Evolutionary conservation across 1,140 invertebrate genomes (phyloP).

Genomic region (Neodiprion pinetum): DNA sequence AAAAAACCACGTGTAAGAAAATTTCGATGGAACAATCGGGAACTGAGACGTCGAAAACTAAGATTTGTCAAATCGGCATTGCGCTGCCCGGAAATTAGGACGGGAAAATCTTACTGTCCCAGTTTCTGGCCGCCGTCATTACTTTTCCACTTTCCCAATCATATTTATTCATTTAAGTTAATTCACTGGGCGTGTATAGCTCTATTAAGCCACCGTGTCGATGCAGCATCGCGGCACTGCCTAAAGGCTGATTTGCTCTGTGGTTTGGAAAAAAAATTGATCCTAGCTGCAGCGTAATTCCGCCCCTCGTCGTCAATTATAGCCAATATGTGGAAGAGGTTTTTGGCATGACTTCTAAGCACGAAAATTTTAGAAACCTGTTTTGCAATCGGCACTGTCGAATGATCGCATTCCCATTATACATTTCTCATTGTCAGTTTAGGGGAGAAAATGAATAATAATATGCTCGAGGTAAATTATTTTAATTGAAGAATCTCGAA

Average conservation of each 20-base stretch:
- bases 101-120: not conserved
- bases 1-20: constrained; percentile 18
- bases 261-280: constrained; percentile 44
- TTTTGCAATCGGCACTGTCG: too few relatives aligned
- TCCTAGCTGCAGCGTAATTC: not conserved
- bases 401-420: too few relatives aligned
- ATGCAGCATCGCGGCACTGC: constrained; percentile 24
- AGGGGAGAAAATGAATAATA: too few relatives aligned
- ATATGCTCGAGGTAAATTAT: too few relatives aligned
- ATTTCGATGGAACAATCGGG: not conserved
- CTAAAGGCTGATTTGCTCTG: constrained; percentile 45
- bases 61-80: too few relatives aligned
- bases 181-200: constrained; percentile 45
- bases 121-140: constrained; percentile 30
- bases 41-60: not conserved
- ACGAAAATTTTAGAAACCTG: too few relatives aligned
- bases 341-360: too few relatives aligned
- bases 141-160: constrained; percentile 24
- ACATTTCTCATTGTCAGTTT: too few relatives aligned
- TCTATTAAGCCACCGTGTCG: constrained; percentile 38
- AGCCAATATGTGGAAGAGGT: too few relatives aligned
- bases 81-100: constrained; percentile 13
- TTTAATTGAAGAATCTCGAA: too few relatives aligned
- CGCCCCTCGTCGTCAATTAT: too few relatives aligned
- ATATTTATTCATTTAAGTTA: constrained; percentile 45